A percentile compares a stretch with the other conserved stretches of the same genome.
Conservation (phyloP, 2,797 vertebrate genomes). For the Enteromius trimaculatus region DNA sequence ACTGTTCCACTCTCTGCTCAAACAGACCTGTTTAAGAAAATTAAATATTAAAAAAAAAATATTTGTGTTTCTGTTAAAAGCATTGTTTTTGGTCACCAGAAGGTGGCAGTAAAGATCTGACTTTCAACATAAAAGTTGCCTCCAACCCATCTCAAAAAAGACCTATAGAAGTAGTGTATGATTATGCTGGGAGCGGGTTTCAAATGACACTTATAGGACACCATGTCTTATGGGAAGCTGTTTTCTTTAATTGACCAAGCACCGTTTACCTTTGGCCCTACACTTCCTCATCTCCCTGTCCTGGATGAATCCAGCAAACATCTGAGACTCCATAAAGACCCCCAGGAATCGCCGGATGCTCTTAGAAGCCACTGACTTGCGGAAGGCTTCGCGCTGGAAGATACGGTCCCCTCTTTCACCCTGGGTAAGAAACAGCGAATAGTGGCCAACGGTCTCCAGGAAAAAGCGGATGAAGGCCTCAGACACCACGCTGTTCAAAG, state of each 20-base stretch:
- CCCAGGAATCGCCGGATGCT: slow-evolving; percentile 97
- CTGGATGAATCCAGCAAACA: slow-evolving; percentile 99
- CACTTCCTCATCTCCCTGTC: slow-evolving; percentile 95
- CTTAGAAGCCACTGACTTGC: slow-evolving; percentile 97
- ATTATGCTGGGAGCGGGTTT: background rate
- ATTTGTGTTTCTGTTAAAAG: background rate
- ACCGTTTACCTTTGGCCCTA: slow-evolving; percentile 89
- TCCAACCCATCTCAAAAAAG: background rate
- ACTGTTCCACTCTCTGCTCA: slow-evolving; percentile 96
- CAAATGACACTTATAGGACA: background rate
- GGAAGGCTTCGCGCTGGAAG: slow-evolving; percentile 96
- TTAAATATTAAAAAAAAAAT: no score
- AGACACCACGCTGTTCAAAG: slow-evolving; percentile 93
- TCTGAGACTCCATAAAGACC: slow-evolving; percentile 99
- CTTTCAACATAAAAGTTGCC: background rate
- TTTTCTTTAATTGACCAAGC: background rate
- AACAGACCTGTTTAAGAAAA: slow-evolving; percentile 84
- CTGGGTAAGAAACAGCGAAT: slow-evolving; percentile 94
- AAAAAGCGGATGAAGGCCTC: slow-evolving; percentile 99
- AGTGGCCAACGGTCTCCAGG: slow-evolving; percentile 97
- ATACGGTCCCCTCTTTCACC: slow-evolving; percentile 90
- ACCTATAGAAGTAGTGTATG: background rate
- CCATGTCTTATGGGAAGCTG: background rate
- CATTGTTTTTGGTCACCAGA: slow-evolving; percentile 34
- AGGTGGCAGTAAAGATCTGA: slow-evolving; percentile 52